Base-by-base conservation (phyloP, 2,888 invertebrate species). In the Empis stercorea region DNA sequence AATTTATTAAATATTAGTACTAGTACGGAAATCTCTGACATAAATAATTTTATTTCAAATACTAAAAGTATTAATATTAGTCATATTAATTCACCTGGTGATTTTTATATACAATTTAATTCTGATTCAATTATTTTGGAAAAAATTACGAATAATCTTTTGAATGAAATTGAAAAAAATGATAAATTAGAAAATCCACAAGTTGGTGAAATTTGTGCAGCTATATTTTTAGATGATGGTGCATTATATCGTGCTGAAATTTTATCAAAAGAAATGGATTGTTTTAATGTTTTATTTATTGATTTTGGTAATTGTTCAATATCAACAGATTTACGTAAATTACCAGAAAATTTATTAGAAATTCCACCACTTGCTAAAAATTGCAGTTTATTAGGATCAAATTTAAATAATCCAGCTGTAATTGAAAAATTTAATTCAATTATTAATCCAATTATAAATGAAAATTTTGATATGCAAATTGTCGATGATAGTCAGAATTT, bases 221-320 rank as follows among this genome's bases (percentile, higher is more conserved):
- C 92, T 0, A 80, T 83, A 55, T 94, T 86, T 64, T 74, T 78
- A 1, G 80, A 78, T 1, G 91, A 94, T 62, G 79, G 81, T 6
- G 76, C 78, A 51, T 94, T 93, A 87, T 96, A 95, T 66, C 76
- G 96, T 49, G 94, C 91, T 0, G 80, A 81, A 60, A 80, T 95
- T 10, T 73, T 92, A 36, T 86, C 87, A 58, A 74, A 83, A 0
- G 79, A 80, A 53, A 71, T 74, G 5, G 81, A 81, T 50, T 80
- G 81, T 30, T 73, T 73, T 82, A 1, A 73, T 81, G 14, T 86
- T 0, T 71, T 82, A 6, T 85, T 84, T 56, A 74, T 85, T 5
- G 83, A 83, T 61, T 82, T 76, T 56, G 83, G 83, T 6, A 81
- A 79, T 57, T 72, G 74, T 1, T 73, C 74, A 0, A 63, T 75